These are phyloP conservation scores for Alligator mississippiensis DNA, from an alignment of 2,113 vertebrate genomes.

Conservation along the genomic window DNA sequence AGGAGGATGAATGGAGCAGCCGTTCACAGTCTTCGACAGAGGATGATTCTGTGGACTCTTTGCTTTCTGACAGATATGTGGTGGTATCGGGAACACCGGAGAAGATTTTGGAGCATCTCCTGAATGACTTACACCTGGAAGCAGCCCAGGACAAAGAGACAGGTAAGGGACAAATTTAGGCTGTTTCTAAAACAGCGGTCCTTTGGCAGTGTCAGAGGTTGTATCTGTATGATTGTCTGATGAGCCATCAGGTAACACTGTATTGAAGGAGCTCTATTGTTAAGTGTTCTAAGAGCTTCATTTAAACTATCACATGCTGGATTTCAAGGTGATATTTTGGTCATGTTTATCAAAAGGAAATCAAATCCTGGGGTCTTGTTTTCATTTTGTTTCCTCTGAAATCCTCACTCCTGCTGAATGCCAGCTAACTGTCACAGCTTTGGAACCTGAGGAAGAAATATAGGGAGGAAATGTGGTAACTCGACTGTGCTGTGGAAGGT, in stretches of 20 bases:
- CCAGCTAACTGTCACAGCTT: neutral
- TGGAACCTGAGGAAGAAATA: neutral
- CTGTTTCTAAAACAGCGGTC: neutral
- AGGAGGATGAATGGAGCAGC: constrained; percentile 91
- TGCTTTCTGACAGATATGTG: constrained; percentile 93
- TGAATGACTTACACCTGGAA: constrained; percentile 90
- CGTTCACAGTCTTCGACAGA: constrained; percentile 94
- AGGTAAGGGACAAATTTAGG: constrained; percentile 80
- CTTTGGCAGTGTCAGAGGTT: neutral
- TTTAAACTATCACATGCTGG: constrained; percentile 42
- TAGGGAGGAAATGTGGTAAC: neutral
- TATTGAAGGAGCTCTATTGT: neutral
- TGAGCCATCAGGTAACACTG: neutral
- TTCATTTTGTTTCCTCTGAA: neutral
- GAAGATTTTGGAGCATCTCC: constrained; percentile 95
- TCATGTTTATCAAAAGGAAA: constrained; percentile 38
- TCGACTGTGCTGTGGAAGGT: neutral
- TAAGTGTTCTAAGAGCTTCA: neutral
- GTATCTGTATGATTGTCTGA: neutral
- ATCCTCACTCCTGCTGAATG: constrained; percentile 32
- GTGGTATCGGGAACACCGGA: constrained; percentile 94
- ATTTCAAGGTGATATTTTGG: constrained; percentile 7
- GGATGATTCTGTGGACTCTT: constrained; percentile 89
- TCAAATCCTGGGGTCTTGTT: neutral
- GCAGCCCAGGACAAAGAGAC: constrained; percentile 91